These are phyloP conservation scores for Cuniculus paca DNA, from an alignment of 2,797 vertebrate species.

Conservation along the genomic window DNA sequence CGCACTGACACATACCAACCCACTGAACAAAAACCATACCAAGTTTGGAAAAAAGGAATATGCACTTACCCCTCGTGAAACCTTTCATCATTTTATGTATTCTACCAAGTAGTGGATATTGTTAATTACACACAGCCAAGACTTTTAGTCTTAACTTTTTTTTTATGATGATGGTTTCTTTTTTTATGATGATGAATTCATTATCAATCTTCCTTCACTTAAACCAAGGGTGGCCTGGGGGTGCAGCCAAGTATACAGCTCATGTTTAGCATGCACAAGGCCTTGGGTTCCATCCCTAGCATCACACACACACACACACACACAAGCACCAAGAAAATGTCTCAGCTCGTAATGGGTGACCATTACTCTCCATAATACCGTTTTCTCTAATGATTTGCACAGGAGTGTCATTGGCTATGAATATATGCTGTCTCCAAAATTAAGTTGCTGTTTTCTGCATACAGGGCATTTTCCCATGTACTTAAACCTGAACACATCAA, in stretches of 20 bases:
- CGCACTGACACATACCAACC: neutral
- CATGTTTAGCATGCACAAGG: neutral
- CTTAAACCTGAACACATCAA: neutral
- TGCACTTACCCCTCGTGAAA: neutral
- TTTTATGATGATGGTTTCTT: neutral
- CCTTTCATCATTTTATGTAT: neutral
- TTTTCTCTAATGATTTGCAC: neutral
- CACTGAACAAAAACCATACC: neutral
- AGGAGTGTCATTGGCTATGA: neutral
- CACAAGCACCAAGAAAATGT: neutral
- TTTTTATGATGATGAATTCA: neutral
- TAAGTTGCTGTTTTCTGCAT: neutral
- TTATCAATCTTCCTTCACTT: neutral
- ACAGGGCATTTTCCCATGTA: neutral
- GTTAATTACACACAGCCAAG: neutral
- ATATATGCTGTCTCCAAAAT: neutral
- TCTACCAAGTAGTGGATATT: neutral
- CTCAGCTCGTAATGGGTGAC: neutral
- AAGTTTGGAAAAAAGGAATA: neutral
- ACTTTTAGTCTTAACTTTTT: neutral
- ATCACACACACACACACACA: neutral
- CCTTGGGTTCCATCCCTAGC: neutral
- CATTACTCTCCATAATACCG: neutral
- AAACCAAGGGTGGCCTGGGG: neutral
- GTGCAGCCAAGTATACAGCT: neutral